Percentiles rank a stretch among this genome's conserved stretches.
Evolutionary conservation across 2,113 vertebrate species (phyloP).

Genomic region (Mormoops blainvillei): DNA sequence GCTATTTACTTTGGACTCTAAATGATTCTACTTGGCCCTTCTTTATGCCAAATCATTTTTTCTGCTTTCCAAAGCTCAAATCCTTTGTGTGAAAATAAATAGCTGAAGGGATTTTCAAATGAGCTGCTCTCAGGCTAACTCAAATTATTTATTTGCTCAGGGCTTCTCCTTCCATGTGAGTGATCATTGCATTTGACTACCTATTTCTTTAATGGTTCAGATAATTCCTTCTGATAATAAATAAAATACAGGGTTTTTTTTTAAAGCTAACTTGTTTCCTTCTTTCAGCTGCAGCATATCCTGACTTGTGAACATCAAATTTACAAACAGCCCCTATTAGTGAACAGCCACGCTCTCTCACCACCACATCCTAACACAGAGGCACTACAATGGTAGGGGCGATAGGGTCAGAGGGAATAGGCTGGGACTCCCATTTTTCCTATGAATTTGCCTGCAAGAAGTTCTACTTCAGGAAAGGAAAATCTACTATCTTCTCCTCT

Average conservation of each 20-base stretch:
- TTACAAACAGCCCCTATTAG: neutral
- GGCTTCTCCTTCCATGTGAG: neutral
- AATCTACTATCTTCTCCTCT: neutral
- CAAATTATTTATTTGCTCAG: neutral
- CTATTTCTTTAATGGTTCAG: neutral
- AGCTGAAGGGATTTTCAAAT: neutral
- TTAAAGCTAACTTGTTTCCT: neutral
- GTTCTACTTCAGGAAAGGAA: neutral
- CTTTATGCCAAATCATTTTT: neutral
- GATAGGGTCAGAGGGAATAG: neutral
- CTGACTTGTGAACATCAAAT: neutral
- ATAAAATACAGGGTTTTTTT: neutral
- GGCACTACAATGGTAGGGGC: fast-evolving
- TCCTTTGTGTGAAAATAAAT: neutral
- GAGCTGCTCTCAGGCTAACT: neutral
- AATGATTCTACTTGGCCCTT: neutral
- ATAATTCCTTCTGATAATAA: neutral
- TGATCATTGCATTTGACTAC: neutral
- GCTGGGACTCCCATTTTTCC: neutral
- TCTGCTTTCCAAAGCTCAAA: neutral
- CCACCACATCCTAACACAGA: neutral
- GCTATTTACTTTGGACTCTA: constrained; percentile 40
- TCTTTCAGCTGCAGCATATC: neutral
- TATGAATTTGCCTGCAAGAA: neutral
- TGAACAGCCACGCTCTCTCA: neutral